phyloP scores from a whole-genome alignment of 2,888 invertebrate genomes.

The Lepidocyrtinus sp. region DNA sequence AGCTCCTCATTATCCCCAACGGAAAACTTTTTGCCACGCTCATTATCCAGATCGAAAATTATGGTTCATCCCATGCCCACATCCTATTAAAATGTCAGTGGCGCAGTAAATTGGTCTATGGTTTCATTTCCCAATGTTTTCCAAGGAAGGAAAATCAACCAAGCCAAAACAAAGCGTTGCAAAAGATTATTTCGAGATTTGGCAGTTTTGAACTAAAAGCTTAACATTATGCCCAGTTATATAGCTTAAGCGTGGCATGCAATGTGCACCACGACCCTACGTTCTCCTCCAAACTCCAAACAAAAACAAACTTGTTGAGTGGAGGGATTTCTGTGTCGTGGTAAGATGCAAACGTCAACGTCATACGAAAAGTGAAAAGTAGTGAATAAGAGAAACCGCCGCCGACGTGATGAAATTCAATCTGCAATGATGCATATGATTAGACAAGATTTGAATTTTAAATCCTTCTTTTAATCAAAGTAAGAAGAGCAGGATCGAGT shows the following conservation, averaged over 20 bases:
- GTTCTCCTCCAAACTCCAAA: too few relatives aligned
- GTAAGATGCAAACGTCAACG: background rate
- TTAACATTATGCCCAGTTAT: background rate
- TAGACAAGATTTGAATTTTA: background rate
- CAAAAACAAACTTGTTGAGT: slow-evolving; percentile 19
- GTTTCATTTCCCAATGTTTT: too few relatives aligned
- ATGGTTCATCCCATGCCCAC: background rate
- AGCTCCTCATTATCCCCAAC: background rate
- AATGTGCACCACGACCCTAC: slow-evolving; percentile 30
- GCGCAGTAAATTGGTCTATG: background rate
- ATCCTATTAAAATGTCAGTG: background rate
- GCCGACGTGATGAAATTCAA: too few relatives aligned
- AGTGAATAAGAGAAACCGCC: too few relatives aligned
- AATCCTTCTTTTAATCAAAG: background rate
- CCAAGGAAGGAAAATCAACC: background rate
- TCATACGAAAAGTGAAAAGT: too few relatives aligned
- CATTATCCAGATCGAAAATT: background rate
- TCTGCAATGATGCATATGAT: background rate
- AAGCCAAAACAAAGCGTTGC: background rate
- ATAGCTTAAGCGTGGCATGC: slow-evolving; percentile 14
- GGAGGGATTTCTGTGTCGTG: background rate
- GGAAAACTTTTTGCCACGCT: too few relatives aligned
- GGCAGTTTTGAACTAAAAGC: background rate
- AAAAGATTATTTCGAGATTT: background rate
- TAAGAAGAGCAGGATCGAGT: background rate